A percentile compares a stretch with the other conserved stretches of the same genome.
Conservation (phyloP, 2,113 vertebrate species). For the Heterocephalus glaber region DNA sequence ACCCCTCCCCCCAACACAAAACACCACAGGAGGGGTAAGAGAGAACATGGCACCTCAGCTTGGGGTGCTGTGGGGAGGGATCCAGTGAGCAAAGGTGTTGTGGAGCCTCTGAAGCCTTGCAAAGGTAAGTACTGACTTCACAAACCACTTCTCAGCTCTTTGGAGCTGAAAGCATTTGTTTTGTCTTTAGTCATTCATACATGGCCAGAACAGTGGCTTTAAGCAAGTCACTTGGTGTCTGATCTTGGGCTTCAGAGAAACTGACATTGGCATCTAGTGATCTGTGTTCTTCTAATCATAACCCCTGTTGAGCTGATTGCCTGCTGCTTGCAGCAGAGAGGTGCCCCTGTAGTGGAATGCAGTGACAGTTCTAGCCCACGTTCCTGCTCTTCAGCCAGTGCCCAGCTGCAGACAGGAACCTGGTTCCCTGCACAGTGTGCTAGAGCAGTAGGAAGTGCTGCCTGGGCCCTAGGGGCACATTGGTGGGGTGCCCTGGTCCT, state of each 20-base stretch:
- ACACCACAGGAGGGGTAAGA: background rate
- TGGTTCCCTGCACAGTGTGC: too few relatives aligned
- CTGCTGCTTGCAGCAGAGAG: background rate
- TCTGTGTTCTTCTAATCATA: background rate
- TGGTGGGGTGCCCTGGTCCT: background rate
- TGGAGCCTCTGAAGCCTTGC: background rate
- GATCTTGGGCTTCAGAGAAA: background rate
- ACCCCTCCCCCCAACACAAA: background rate
- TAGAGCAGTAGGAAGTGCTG: background rate
- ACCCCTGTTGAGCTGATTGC: background rate
- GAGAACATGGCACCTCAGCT: background rate
- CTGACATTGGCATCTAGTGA: background rate
- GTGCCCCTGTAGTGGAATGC: background rate
- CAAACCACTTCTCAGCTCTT: background rate
- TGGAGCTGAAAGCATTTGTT: background rate
- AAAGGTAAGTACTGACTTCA: background rate
- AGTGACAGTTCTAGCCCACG: background rate
- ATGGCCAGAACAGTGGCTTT: background rate
- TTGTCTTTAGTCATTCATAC: background rate
- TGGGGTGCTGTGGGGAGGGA: background rate
- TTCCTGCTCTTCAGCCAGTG: background rate
- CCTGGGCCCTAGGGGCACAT: fast-evolving
- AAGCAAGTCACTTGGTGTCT: background rate
- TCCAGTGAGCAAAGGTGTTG: background rate
- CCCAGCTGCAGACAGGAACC: background rate